Conservation (phyloP, 2,113 vertebrate genomes). For the human region GRCh38 chr11:104843501-104844000, state of each 20-base stretch:
- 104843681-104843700: not conserved
- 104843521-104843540: not conserved
- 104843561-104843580: not conserved
- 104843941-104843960: not conserved
- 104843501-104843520: not conserved
- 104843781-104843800: not conserved
- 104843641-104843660: not conserved
- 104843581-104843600: not conserved
- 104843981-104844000: not conserved
- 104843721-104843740: not conserved
- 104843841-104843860: not conserved
- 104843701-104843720: not conserved
- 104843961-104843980: not conserved
- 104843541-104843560: not conserved
- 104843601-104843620: conserved; percentile 1
- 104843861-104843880: not conserved
- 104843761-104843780: not conserved
- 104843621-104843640: not conserved
- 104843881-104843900: not conserved
- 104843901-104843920: not conserved
- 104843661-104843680: not conserved
- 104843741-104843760: not conserved
- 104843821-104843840: not conserved
- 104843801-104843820: not conserved
- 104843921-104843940: not conserved